A percentile compares a stretch with the other conserved stretches of the same genome.
Evolutionary conservation across 2,797 vertebrate genomes (phyloP).

Genomic region (Lagorchestes hirsutus): DNA sequence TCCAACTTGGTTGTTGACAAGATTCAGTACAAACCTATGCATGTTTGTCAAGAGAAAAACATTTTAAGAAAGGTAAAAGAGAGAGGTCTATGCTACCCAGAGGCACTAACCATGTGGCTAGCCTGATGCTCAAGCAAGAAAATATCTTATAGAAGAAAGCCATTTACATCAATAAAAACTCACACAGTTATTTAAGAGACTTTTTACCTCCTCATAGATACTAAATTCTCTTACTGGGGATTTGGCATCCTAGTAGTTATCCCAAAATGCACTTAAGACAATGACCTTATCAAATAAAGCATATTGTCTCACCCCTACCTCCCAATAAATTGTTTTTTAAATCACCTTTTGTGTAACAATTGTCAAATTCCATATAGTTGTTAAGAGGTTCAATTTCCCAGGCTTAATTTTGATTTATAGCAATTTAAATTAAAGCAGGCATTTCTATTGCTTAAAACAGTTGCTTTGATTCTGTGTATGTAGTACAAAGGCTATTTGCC

Average conservation of each 20-base stretch:
- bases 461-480: constrained; percentile 65
- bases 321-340: constrained; percentile 61
- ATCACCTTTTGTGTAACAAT: constrained; percentile 64
- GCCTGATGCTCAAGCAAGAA: constrained; percentile 37
- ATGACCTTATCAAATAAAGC: constrained; percentile 50
- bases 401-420: constrained; percentile 83
- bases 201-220: constrained; percentile 52
- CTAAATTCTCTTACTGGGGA: constrained; percentile 7
- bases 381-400: constrained; percentile 64
- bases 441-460: constrained; percentile 69
- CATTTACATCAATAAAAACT: constrained; percentile 9
- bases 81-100: not conserved
- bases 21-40: not conserved
- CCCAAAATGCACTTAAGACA: constrained; percentile 32
- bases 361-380: constrained; percentile 56
- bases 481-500: constrained; percentile 58
- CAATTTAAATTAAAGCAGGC: constrained; percentile 76
- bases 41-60: not conserved
- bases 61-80: not conserved
- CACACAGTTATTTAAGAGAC: constrained; percentile 25
- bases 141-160: constrained; percentile 52
- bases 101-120: not conserved
- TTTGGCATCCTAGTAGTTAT: constrained; percentile 33
- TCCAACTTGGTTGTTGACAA: not conserved
- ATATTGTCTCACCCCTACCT: constrained; percentile 21